These are phyloP conservation scores for Acholoe squamosa DNA, from an alignment of 2,888 invertebrate species.

Conservation along the genomic window DNA sequence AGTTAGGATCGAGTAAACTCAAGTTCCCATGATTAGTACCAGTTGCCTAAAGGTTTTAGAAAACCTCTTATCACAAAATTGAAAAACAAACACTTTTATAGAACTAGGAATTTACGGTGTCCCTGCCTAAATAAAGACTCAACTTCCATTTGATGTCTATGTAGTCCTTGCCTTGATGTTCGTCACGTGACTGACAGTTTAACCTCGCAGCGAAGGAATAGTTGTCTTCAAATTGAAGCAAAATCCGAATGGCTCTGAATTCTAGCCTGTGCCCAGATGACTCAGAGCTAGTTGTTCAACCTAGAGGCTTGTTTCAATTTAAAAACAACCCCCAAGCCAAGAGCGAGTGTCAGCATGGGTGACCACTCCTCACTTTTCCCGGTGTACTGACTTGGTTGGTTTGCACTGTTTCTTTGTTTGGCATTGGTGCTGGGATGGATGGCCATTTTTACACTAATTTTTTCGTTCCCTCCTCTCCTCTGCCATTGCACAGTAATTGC, in stretches of 20 bases:
- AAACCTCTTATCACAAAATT: too few species aligned
- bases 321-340: not conserved
- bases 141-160: not conserved
- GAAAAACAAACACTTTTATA: too few species aligned
- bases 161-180: slow-evolving; percentile 20
- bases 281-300: not conserved
- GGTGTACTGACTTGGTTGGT: slow-evolving; percentile 47
- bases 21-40: too few species aligned
- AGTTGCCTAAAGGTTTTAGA: too few species aligned
- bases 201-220: not conserved
- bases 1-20: too few species aligned
- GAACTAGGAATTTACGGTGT: not conserved
- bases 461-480: slow-evolving; percentile 56
- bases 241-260: not conserved
- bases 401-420: slow-evolving; percentile 53
- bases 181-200: not conserved
- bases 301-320: slow-evolving; percentile 31
- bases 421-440: slow-evolving; percentile 53
- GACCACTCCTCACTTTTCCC: slow-evolving; percentile 10
- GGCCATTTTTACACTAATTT: slow-evolving; percentile 60
- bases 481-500: slow-evolving; percentile 64
- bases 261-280: not conserved
- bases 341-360: slow-evolving; percentile 9
- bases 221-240: slow-evolving; percentile 52
- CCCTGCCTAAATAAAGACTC: not conserved